Conservation (phyloP, 2,888 invertebrate species). For the Stomorhina lunata region DNA sequence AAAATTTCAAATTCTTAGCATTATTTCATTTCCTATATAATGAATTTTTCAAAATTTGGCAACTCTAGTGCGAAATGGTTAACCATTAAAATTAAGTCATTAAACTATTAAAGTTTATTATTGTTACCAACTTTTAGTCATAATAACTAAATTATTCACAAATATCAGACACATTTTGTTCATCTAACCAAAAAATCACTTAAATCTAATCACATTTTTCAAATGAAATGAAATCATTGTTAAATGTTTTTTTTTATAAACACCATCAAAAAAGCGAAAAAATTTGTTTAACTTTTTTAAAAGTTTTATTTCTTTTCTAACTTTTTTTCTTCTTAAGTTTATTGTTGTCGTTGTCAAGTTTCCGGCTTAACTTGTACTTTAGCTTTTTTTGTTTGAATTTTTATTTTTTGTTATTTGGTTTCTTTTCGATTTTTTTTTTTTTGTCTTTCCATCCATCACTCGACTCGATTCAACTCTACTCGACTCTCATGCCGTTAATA, state of each 20-base stretch:
- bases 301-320: conserved; percentile 64
- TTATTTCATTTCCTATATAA: background rate
- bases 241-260: conserved; percentile 9
- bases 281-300: conserved; percentile 56
- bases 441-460: conserved; percentile 1
- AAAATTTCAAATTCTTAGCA: background rate
- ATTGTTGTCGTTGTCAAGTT: conserved; percentile 42
- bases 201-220: background rate
- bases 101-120: conserved; percentile 49
- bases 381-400: too few relatives aligned
- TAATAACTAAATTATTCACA: background rate
- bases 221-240: conserved; percentile 2
- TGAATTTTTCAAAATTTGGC: background rate
- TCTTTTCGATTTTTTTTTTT: too few relatives aligned
- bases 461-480: conserved; percentile 14
- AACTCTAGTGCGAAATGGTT: background rate
- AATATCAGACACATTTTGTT: background rate
- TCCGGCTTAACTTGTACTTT: conserved; percentile 58
- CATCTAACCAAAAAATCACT: background rate
- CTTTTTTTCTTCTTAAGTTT: conserved; percentile 66
- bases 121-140: background rate
- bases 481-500: conserved; percentile 48
- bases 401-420: too few relatives aligned
- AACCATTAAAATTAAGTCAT: conserved; percentile 55
- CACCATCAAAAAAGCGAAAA: background rate